Conservation (phyloP, 2,888 invertebrate species). For the Dolichopus griseipennis region DNA sequence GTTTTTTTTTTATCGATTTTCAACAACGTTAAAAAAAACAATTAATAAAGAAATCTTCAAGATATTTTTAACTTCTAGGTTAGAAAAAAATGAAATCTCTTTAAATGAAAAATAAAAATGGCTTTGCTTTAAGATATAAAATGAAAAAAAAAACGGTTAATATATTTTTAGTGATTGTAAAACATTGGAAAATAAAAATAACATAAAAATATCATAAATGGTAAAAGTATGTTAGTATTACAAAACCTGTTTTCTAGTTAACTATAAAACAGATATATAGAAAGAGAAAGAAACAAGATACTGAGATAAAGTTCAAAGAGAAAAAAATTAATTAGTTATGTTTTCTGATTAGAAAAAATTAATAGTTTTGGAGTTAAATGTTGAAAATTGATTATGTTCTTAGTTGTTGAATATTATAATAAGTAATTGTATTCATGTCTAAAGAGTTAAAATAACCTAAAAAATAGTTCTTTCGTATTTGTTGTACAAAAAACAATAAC, state of each 20-base stretch:
- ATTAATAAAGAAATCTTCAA: too few species aligned
- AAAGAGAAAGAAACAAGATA: background rate
- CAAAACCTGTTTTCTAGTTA: background rate
- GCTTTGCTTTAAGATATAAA: background rate
- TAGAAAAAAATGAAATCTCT: background rate
- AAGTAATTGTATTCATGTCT: too few species aligned
- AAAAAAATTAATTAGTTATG: background rate
- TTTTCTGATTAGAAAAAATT: background rate
- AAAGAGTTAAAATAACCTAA: too few species aligned
- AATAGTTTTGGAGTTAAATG: background rate
- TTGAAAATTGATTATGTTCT: too few species aligned
- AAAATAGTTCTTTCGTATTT: too few species aligned
- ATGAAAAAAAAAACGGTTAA: background rate
- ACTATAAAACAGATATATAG: background rate
- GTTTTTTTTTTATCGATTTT: too few species aligned
- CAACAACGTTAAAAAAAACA: too few species aligned
- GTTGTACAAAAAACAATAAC: too few species aligned
- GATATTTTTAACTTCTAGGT: background rate
- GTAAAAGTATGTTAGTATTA: constrained; percentile 4
- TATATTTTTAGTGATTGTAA: background rate
- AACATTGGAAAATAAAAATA: background rate
- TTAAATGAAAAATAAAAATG: background rate
- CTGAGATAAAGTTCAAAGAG: background rate
- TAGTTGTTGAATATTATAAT: too few species aligned
- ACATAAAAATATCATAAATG: background rate